Percentiles rank a stretch among this genome's conserved stretches.
Evolutionary conservation across 2,888 invertebrate species (phyloP).

Genomic region (Labia minor): DNA sequence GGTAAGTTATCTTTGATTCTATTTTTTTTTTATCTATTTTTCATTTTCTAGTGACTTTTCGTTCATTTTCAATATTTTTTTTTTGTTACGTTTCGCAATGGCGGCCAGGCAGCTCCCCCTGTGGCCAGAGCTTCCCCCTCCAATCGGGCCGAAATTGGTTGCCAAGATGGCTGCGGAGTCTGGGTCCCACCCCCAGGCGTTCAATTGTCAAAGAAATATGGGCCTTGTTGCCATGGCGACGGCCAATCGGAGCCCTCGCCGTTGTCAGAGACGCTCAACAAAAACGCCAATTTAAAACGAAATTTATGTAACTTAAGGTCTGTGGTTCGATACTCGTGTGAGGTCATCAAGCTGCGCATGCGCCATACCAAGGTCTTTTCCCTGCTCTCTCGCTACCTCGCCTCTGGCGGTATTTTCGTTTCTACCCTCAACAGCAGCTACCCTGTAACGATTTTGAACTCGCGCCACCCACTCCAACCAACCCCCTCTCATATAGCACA

Average conservation of each 20-base stretch:
- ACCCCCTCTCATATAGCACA: too few species aligned
- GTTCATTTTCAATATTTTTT: background rate
- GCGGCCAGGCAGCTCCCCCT: background rate
- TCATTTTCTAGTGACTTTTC: too few species aligned
- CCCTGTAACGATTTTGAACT: background rate
- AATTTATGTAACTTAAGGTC: constrained; percentile 2
- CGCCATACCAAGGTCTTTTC: background rate
- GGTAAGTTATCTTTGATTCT: too few species aligned
- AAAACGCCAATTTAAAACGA: background rate
- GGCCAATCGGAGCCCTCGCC: constrained; percentile 13
- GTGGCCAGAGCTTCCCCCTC: background rate
- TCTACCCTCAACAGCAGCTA: background rate
- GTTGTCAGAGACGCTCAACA: background rate
- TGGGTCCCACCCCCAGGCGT: constrained; percentile 16
- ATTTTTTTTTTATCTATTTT: too few species aligned
- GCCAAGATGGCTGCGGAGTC: background rate
- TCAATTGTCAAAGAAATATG: constrained; percentile 23
- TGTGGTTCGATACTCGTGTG: constrained; percentile 13
- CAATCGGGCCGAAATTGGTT: background rate
- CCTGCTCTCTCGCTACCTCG: background rate
- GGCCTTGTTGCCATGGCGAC: constrained; percentile 23
- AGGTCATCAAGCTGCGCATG: background rate
- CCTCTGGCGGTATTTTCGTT: background rate
- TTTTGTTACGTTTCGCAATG: background rate
- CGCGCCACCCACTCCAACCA: background rate